phyloP scores from a whole-genome alignment of 2,113 vertebrate species.

The Sylvietta virens region DNA sequence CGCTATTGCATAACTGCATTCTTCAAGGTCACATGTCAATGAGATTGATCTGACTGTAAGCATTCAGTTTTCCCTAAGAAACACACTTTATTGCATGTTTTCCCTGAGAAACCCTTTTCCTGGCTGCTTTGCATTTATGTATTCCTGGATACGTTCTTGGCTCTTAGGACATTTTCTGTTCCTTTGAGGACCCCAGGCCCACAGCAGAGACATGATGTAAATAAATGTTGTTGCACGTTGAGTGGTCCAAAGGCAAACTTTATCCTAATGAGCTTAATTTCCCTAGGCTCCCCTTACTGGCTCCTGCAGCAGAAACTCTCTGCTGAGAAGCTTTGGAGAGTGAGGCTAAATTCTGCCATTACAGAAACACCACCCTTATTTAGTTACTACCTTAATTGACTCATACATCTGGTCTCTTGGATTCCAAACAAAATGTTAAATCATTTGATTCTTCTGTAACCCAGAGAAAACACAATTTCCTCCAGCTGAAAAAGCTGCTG shows the following conservation, averaged over 20 bases:
- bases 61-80: not conserved
- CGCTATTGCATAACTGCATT: not conserved
- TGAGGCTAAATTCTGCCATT: not conserved
- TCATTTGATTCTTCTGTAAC: not conserved
- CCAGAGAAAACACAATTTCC: not conserved
- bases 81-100: not conserved
- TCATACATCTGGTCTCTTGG: slow-evolving; percentile 14
- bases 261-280: slow-evolving; percentile 26
- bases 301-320: slow-evolving; percentile 4
- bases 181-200: not conserved
- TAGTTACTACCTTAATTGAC: slow-evolving; percentile 16
- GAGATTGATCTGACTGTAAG: not conserved
- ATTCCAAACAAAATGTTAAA: not conserved
- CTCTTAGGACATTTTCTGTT: not conserved
- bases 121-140: not conserved
- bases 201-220: not conserved
- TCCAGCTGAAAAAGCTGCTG: not conserved
- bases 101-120: not conserved
- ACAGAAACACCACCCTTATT: slow-evolving; percentile 1
- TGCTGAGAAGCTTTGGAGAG: not conserved
- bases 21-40: not conserved
- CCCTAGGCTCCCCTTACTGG: not conserved
- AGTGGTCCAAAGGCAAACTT: not conserved
- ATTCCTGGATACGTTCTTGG: not conserved
- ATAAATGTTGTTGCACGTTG: not conserved